Conservation (phyloP, 1,140 invertebrate species). For the Diprion similis region DNA sequence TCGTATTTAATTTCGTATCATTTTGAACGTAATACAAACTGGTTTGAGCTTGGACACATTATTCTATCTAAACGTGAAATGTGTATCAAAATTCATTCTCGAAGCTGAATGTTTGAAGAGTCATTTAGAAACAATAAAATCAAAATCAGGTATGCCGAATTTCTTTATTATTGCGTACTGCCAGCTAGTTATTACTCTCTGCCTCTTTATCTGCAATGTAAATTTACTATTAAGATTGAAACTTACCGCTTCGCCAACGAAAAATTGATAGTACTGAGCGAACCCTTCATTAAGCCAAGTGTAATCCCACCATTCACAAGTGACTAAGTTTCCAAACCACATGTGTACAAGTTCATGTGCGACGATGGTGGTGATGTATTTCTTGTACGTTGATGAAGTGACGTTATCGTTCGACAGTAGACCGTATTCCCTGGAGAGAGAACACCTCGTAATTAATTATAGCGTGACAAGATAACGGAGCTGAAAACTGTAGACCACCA, state of each 20-base stretch:
- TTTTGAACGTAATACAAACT: too few relatives aligned
- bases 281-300: slow-evolving; percentile 77
- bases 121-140: background rate
- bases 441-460: slow-evolving; percentile 26
- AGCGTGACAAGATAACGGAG: too few relatives aligned
- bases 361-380: slow-evolving; percentile 62
- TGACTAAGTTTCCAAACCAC: slow-evolving; percentile 76
- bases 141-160: background rate
- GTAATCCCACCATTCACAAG: slow-evolving; percentile 72
- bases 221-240: too few relatives aligned
- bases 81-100: too few relatives aligned
- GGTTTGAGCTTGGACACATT: too few relatives aligned
- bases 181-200: too few relatives aligned
- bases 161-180: too few relatives aligned
- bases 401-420: slow-evolving; percentile 66
- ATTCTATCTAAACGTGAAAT: too few relatives aligned
- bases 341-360: slow-evolving; percentile 74
- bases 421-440: slow-evolving; percentile 63
- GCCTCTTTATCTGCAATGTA: too few relatives aligned
- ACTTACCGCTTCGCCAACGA: slow-evolving; percentile 32
- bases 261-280: slow-evolving; percentile 67
- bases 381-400: slow-evolving; percentile 55
- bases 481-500: slow-evolving; percentile 62
- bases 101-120: too few relatives aligned
- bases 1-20: too few relatives aligned